Evolutionary conservation across 2,113 vertebrate genomes (phyloP).

Genomic region (Triplophysa dalaica): DNA sequence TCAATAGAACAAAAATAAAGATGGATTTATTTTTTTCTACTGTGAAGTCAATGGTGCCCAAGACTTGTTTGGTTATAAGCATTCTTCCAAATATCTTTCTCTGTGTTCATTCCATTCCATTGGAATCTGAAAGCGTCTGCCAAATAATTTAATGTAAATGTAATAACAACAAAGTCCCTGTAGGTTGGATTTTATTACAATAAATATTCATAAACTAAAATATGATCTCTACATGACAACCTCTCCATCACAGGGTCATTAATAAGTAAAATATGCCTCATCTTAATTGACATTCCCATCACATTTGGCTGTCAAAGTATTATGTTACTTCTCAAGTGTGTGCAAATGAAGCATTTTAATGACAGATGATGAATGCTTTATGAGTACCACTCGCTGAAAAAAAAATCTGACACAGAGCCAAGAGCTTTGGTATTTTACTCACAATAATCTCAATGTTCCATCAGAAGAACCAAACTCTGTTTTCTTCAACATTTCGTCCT

Average conservation of each 20-base stretch:
- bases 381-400: background rate
- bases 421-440: constrained; percentile 28
- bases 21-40: too few relatives aligned
- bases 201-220: too few relatives aligned
- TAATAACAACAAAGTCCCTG: too few relatives aligned
- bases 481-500: background rate
- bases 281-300: constrained; percentile 2
- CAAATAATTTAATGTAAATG: too few relatives aligned
- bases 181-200: too few relatives aligned
- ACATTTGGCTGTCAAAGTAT: constrained; percentile 13
- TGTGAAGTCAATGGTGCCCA: too few relatives aligned
- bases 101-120: too few relatives aligned
- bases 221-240: too few relatives aligned
- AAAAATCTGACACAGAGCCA: background rate
- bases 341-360: constrained; percentile 38
- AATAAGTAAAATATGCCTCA: background rate
- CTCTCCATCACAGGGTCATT: background rate
- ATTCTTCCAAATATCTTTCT: too few relatives aligned
- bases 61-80: too few relatives aligned
- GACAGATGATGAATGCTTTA: constrained; percentile 13
- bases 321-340: background rate
- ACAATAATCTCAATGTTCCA: background rate
- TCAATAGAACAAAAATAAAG: too few relatives aligned
- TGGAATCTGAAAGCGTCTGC: too few relatives aligned
- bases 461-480: background rate